phyloP scores from a whole-genome alignment of 2,888 invertebrate genomes.

The Apodemia duryi region DNA sequence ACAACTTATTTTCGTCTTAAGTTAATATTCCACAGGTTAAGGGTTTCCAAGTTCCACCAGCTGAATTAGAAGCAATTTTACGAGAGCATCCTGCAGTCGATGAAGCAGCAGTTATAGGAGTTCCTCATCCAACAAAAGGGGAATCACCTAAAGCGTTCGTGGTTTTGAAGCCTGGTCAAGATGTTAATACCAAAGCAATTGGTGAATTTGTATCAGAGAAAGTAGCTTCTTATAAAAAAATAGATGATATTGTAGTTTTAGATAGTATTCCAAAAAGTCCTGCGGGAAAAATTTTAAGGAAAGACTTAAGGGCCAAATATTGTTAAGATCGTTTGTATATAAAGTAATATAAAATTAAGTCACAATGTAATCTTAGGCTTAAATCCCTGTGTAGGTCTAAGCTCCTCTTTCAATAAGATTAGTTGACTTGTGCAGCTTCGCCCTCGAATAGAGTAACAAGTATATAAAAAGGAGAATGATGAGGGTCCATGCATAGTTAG shows the following conservation, averaged over 20 bases:
- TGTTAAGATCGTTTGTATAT: conserved; percentile 32
- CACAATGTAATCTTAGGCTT: no score
- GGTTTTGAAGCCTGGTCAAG: conserved; percentile 59
- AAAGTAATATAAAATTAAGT: background rate
- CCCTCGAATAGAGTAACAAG: no score
- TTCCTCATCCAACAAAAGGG: conserved; percentile 83
- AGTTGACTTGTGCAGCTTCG: no score
- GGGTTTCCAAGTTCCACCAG: conserved; percentile 91
- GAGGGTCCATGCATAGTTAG: no score
- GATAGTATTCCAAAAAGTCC: conserved; percentile 86
- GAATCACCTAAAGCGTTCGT: conserved; percentile 90
- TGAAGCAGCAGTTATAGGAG: conserved; percentile 92
- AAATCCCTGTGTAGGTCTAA: no score
- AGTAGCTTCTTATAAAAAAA: conserved; percentile 87
- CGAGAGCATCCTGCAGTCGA: conserved; percentile 85
- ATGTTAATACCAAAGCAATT: conserved; percentile 73
- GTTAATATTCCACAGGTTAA: conserved; percentile 69
- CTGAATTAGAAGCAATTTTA: conserved; percentile 89
- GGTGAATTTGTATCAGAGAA: conserved; percentile 81
- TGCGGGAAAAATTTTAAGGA: conserved; percentile 88
- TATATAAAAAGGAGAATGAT: no score
- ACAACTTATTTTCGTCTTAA: no score
- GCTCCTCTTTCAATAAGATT: no score
- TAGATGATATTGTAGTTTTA: conserved; percentile 84
- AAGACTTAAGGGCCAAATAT: conserved; percentile 70